Conservation (phyloP, 1,140 invertebrate species). For the Bombus picipes region DNA sequence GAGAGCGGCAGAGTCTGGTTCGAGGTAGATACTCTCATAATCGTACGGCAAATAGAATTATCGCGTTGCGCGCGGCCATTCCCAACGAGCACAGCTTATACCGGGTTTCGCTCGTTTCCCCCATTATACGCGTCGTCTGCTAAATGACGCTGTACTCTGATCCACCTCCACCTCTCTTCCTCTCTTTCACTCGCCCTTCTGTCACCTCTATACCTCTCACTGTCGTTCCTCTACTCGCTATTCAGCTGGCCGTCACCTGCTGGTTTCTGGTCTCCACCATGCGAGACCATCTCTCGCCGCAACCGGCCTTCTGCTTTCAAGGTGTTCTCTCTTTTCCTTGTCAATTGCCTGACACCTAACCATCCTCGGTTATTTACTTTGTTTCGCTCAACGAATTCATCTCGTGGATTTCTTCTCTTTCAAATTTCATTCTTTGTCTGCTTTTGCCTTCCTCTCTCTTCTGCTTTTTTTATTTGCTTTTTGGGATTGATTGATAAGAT, state of each 20-base stretch:
- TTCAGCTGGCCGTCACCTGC: constrained; percentile 40
- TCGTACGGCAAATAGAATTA: constrained; percentile 76
- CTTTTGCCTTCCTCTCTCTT: fast-evolving
- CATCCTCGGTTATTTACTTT: not conserved
- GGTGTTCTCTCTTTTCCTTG: constrained; percentile 5
- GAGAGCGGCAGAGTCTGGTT: constrained; percentile 62
- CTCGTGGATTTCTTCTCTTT: not conserved
- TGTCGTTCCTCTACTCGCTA: not conserved
- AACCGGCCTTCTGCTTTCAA: constrained; percentile 20
- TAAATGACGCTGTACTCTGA: constrained; percentile 63
- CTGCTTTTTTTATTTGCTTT: too few relatives aligned
- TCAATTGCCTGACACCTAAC: not conserved
- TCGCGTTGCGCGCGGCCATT: constrained; percentile 67
- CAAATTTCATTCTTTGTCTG: not conserved
- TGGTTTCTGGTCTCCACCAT: constrained; percentile 3
- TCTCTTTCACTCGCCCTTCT: not conserved
- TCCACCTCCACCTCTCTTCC: constrained; percentile 28
- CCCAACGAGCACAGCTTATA: constrained; percentile 62
- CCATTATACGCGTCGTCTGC: constrained; percentile 69
- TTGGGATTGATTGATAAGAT: not conserved
- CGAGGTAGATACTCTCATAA: constrained; percentile 73
- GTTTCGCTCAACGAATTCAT: not conserved
- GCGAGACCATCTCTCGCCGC: not conserved
- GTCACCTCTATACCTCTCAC: not conserved
- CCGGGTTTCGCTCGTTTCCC: constrained; percentile 69